phyloP scores from a whole-genome alignment of 2,797 vertebrate species.

The Mergus octosetaceus region DNA sequence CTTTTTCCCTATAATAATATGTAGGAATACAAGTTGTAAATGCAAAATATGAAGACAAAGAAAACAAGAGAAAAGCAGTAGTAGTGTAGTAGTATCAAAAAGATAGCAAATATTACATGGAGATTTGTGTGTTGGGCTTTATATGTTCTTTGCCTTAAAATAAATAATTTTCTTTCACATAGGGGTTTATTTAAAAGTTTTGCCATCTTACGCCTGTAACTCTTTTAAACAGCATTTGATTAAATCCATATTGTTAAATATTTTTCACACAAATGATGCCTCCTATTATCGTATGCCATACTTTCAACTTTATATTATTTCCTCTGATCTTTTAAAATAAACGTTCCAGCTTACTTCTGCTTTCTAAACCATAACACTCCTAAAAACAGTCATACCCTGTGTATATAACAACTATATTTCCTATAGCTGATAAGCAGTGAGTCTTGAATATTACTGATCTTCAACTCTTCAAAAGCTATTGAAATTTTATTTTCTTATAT shows the following conservation, averaged over 20 bases:
- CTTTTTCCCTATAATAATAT: background rate
- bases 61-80: conserved; percentile 12
- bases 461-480: background rate
- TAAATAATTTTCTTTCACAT: conserved; percentile 41
- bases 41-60: background rate
- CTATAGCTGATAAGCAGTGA: background rate
- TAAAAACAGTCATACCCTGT: background rate
- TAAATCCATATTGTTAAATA: conserved; percentile 5
- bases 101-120: conserved; percentile 30
- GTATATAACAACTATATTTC: background rate
- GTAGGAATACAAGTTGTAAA: conserved; percentile 14
- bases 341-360: background rate
- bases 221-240: conserved; percentile 45
- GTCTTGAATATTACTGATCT: background rate
- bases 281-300: background rate
- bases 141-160: conserved; percentile 49
- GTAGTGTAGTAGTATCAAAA: background rate
- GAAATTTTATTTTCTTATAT: background rate
- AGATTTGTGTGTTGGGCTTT: conserved; percentile 18
- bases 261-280: background rate
- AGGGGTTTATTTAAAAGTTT: conserved; percentile 23
- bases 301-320: background rate
- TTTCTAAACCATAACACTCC: background rate
- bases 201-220: conserved; percentile 44
- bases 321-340: background rate